Base-by-base conservation (phyloP, 2,113 vertebrate species). In the Buteo buteo region DNA sequence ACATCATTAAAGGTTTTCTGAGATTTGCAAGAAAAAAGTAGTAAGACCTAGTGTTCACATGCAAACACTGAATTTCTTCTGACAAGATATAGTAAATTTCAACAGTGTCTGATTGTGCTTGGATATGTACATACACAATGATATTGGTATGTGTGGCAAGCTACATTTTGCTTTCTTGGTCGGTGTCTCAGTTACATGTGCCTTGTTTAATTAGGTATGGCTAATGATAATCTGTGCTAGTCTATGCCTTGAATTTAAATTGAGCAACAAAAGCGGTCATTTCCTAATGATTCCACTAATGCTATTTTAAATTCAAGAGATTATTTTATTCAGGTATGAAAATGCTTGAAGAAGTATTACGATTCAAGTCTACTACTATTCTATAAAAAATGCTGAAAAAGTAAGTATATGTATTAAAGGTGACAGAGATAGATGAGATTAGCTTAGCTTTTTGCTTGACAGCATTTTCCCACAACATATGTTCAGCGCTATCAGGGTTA, bases 381-480 rank as follows among this genome's bases (percentile, higher is more conserved):
- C 38, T 88, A 45, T 34, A 7, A 61, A 81, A 88, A 73, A 64
- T 40, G 19, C 84, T 93, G 76, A 93, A 95, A 88, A 93, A 95
- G 17, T 91, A 97, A 96, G 55, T 92, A 50, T 91, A 38, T 11
- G 3, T 91, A 96, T 97, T 96, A 93, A 97, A 96, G 94, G 69
- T 97, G 97, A 98, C 97, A 97, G 92, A 98, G 96, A 98, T 94
- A 97, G 93, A 98, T 98, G 96, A 87, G 91, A 97, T 96, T 97
- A 92, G 91, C 49, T 94, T 77, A 64, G 74, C 85, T 96, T 95
- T 97, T 96, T 95, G 82, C 97, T 97, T 98, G 97, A 98, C 95
- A 98, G 96, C 90, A 95, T 98, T 98, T 98, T 97, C 96, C 96
- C 95, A 96, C 32, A 84, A 97, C 97, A 98, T 98, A 98, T 98